phyloP scores from a whole-genome alignment of 30 jellyfish, hydroid and myxozoan species.

The Turritopsis dohrnii region DNA sequence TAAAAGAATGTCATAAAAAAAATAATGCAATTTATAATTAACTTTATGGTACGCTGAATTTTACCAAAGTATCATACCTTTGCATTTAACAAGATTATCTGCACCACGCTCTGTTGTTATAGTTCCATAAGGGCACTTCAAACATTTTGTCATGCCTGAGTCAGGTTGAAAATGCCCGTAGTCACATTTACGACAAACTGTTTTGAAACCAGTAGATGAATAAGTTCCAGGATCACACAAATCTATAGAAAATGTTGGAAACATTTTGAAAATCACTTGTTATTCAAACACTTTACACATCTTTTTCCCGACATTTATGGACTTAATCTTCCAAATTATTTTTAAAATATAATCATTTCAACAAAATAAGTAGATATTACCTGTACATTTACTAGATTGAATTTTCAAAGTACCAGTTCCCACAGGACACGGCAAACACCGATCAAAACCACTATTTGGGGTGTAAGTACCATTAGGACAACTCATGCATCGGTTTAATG shows the following conservation, averaged over 20 bases:
- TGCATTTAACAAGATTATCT: constrained; percentile 33
- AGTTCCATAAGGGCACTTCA: constrained; percentile 50
- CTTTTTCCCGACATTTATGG: no score
- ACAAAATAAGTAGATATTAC: constrained; percentile 25
- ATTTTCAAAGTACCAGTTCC: constrained; percentile 59
- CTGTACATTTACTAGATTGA: constrained; percentile 66
- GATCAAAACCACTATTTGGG: constrained; percentile 28
- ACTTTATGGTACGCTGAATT: neutral
- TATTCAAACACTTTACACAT: no score
- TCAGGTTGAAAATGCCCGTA: constrained; percentile 70
- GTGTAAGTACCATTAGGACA: constrained; percentile 55
- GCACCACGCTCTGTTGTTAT: constrained; percentile 71
- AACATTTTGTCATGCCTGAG: constrained; percentile 41
- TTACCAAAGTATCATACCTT: constrained; percentile 34
- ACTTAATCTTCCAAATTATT: neutral
- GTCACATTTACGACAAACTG: constrained; percentile 82
- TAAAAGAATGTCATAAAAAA: no score
- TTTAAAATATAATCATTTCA: no score
- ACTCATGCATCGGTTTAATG: constrained; percentile 44
- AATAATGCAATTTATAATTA: neutral
- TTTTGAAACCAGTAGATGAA: constrained; percentile 76
- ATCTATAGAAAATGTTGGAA: constrained; percentile 47
- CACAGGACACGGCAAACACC: constrained; percentile 56
- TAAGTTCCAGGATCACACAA: constrained; percentile 70
- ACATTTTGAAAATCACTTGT: no score